phyloP scores from a whole-genome alignment of 2,797 vertebrate species.

The Spea hammondii region DNA sequence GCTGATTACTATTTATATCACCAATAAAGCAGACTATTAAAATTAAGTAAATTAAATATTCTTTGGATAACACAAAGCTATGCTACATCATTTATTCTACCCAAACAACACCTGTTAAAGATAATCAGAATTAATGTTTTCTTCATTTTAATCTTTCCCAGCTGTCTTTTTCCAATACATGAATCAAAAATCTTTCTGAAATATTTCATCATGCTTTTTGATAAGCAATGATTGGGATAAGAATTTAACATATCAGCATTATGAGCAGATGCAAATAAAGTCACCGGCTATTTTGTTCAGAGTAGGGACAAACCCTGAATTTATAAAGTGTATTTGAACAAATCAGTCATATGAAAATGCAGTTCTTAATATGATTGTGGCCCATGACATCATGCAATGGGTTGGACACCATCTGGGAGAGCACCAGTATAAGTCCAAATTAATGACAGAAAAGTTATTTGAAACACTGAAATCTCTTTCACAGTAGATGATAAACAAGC shows the following conservation, averaged over 20 bases:
- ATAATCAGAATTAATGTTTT: conserved; percentile 48
- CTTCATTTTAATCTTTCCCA: conserved; percentile 45
- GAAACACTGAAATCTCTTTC: no score
- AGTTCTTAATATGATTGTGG: no score
- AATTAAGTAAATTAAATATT: no score
- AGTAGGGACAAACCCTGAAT: no score
- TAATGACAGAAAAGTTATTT: no score
- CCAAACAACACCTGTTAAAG: conserved; percentile 48
- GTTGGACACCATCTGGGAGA: no score
- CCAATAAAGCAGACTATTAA: conserved; percentile 2
- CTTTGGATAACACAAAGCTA: conserved; percentile 27
- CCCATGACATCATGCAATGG: no score
- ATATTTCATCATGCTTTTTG: conserved; percentile 28
- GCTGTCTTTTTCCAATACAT: conserved; percentile 35
- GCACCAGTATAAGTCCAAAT: no score
- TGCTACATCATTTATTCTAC: conserved; percentile 39
- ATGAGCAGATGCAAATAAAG: conserved; percentile 26
- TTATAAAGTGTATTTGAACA: no score
- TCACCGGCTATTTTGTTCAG: not conserved
- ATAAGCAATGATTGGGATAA: conserved; percentile 40
- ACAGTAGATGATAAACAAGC: no score
- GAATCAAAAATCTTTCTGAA: conserved; percentile 41
- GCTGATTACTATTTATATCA: no score
- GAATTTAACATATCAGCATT: conserved; percentile 20
- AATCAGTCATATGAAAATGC: no score